Percentiles rank a stretch among this genome's conserved stretches.
phyloP scores from a whole-genome alignment of 1,140 invertebrate species.

The Caenorhabditis latens region DNA sequence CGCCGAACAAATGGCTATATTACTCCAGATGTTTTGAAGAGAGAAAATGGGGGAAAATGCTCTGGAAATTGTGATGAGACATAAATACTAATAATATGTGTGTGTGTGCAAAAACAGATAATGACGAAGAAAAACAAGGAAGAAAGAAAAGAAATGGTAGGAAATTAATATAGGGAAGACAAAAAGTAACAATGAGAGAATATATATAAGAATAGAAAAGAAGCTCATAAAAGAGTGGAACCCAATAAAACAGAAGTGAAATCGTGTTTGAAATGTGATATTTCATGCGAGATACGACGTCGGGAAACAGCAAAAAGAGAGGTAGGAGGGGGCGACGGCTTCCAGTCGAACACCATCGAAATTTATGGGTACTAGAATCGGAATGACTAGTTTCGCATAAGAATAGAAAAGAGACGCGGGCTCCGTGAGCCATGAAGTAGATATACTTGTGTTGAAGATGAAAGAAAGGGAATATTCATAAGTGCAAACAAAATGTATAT shows the following conservation, averaged over 20 bases:
- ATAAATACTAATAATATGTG: neutral
- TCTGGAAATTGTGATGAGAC: neutral
- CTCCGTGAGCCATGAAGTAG: neutral
- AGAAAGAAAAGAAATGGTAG: neutral
- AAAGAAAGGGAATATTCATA: neutral
- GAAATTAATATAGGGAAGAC: neutral
- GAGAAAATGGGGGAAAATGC: slow-evolving; percentile 12
- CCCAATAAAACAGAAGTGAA: slow-evolving; percentile 24
- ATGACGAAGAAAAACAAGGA: neutral
- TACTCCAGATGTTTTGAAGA: slow-evolving; percentile 26
- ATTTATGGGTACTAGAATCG: slow-evolving; percentile 52
- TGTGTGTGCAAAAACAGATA: neutral
- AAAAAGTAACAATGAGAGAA: neutral
- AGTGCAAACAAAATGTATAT: neutral
- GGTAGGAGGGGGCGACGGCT: neutral
- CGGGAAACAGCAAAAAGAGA: neutral
- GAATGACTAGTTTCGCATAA: slow-evolving; percentile 10
- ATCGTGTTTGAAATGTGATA: slow-evolving; percentile 37
- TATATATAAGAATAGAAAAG: neutral
- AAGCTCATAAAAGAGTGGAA: neutral
- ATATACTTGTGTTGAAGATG: neutral
- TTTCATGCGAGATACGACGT: slow-evolving; percentile 31
- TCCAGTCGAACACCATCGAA: slow-evolving; percentile 44
- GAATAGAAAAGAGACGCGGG: neutral
- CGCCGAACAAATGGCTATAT: slow-evolving; percentile 18